Evolutionary conservation across 2,797 vertebrate species (phyloP).

Genomic region (Halcyon smyrnensis): DNA sequence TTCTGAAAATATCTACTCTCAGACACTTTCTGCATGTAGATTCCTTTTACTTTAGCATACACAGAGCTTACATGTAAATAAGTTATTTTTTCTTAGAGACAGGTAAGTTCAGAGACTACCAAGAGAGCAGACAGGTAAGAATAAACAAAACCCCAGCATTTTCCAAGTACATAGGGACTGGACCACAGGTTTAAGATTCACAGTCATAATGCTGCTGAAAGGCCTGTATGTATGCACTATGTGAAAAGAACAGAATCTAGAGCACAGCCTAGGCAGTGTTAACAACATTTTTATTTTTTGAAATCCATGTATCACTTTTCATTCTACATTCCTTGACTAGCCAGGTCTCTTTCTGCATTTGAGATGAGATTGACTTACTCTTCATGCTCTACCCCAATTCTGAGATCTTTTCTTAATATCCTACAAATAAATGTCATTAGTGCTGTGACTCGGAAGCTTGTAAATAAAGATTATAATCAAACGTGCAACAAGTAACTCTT

Average conservation of each 20-base stretch:
- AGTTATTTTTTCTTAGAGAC: not conserved
- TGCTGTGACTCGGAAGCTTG: not conserved
- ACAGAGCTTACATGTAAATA: not conserved
- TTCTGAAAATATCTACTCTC: not conserved
- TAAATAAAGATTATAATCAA: not conserved
- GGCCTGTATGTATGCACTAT: no score
- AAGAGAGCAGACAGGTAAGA: not conserved
- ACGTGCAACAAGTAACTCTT: not conserved
- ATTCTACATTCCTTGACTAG: not conserved
- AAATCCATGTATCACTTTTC: not conserved
- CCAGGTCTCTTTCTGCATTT: not conserved
- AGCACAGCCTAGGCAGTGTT: not conserved
- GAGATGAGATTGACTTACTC: not conserved
- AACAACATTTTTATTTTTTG: not conserved
- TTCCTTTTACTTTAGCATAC: not conserved
- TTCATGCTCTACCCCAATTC: not conserved
- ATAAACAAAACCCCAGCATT: not conserved
- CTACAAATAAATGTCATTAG: not conserved
- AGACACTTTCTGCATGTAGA: not conserved
- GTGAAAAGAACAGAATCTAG: not conserved
- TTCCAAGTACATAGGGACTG: not conserved
- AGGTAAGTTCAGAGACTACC: not conserved
- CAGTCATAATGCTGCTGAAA: not conserved
- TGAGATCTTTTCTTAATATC: not conserved
- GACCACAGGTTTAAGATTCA: not conserved